Conservation (phyloP, 2,888 invertebrate genomes). For the Napeogenes sylphis region DNA sequence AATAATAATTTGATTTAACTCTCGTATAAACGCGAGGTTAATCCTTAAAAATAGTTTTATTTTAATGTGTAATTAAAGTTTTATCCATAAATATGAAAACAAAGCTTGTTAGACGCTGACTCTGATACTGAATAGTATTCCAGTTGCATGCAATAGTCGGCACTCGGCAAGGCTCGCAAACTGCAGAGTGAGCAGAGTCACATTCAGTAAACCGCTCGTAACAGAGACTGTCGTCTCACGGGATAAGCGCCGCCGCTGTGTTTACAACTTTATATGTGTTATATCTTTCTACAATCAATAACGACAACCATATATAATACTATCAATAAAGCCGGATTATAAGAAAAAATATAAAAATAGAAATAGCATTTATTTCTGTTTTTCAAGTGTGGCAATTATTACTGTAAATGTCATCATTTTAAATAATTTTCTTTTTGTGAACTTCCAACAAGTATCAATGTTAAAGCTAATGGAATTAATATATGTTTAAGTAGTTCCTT, state of each 20-base stretch:
- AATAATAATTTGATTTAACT: too few species aligned
- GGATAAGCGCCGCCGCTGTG: constrained; percentile 13
- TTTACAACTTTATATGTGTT: constrained; percentile 17
- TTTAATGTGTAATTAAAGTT: too few species aligned
- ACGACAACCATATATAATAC: too few species aligned
- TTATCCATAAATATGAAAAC: too few species aligned
- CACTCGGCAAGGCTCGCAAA: neutral
- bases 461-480: constrained; percentile 8
- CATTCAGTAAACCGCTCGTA: constrained; percentile 44
- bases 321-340: neutral
- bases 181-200: constrained; percentile 29
- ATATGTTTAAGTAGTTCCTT: constrained; percentile 9
- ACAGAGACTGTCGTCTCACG: constrained; percentile 44
- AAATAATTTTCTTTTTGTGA: constrained; percentile 9
- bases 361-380: neutral
- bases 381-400: constrained; percentile 26
- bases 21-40: too few species aligned
- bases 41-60: too few species aligned
- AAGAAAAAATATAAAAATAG: constrained; percentile 1
- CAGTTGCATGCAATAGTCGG: neutral
- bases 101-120: constrained; percentile 9
- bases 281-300: constrained; percentile 7
- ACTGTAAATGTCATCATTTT: constrained; percentile 23
- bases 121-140: constrained; percentile 17
- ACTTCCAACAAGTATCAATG: constrained; percentile 4